phyloP scores from a whole-genome alignment of 2,113 vertebrate species.

The Solea solea region DNA sequence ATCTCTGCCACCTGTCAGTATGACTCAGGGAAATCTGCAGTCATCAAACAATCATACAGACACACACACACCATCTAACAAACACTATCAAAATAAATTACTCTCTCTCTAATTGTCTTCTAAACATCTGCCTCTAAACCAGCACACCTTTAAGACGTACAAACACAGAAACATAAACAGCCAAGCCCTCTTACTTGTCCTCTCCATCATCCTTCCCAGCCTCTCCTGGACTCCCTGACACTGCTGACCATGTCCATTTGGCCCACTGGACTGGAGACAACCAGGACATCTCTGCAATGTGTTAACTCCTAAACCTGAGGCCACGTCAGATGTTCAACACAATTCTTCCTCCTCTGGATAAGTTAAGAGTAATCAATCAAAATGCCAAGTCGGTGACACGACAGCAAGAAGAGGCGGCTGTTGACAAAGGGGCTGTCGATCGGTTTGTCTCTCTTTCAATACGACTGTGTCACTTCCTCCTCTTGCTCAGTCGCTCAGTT shows the following conservation, averaged over 20 bases:
- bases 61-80: constrained; percentile 7
- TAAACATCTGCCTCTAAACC: not conserved
- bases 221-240: constrained; percentile 84
- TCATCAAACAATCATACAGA: constrained; percentile 28
- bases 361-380: not conserved
- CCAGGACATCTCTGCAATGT: constrained; percentile 87
- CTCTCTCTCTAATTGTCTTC: constrained; percentile 1
- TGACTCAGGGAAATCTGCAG: constrained; percentile 58
- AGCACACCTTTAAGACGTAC: not conserved
- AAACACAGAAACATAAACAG: constrained; percentile 15
- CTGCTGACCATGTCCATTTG: constrained; percentile 95
- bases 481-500: constrained; percentile 28
- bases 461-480: constrained; percentile 55
- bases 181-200: constrained; percentile 78
- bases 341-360: constrained; percentile 33
- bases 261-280: constrained; percentile 96
- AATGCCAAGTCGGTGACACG: not conserved
- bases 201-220: constrained; percentile 81
- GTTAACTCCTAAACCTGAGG: constrained; percentile 5
- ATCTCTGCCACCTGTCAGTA: constrained; percentile 61
- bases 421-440: constrained; percentile 6
- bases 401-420: not conserved
- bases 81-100: not conserved
- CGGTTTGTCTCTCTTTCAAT: constrained; percentile 14
- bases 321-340: constrained; percentile 23